Evolutionary conservation across 2,113 vertebrate species (phyloP).

Genomic region (Urocitellus parryii): DNA sequence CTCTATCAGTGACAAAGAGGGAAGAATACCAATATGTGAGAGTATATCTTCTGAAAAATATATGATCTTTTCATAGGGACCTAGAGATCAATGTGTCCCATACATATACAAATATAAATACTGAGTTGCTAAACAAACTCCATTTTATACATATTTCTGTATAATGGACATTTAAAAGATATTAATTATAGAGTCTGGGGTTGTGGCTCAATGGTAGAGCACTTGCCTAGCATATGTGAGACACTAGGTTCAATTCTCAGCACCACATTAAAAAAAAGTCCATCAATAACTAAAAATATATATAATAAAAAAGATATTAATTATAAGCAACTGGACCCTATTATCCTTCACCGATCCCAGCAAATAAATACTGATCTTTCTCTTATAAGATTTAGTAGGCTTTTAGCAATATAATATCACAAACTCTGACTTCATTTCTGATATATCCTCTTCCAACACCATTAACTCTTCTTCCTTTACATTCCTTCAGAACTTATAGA

Average conservation of each 20-base stretch:
- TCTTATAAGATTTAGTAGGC: not conserved
- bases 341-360: not conserved
- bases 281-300: no score
- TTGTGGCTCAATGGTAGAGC: no score
- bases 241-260: no score
- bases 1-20: not conserved
- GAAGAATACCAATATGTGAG: not conserved
- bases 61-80: not conserved
- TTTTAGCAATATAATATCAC: constrained; percentile 5
- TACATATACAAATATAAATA: not conserved
- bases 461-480: not conserved
- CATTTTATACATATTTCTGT: not conserved
- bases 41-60: constrained; percentile 2
- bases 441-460: not conserved
- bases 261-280: no score
- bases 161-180: not conserved
- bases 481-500: not conserved
- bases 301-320: not conserved
- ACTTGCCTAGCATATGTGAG: no score
- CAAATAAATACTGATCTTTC: constrained; percentile 17
- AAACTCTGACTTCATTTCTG: constrained; percentile 21
- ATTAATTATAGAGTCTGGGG: not conserved
- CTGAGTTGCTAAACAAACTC: not conserved
- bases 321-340: not conserved
- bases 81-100: not conserved